A percentile compares a stretch with the other conserved stretches of the same genome.
These are phyloP conservation scores for Phortica variegata DNA, from an alignment of 1,140 invertebrate species.

Conservation along the genomic window DNA sequence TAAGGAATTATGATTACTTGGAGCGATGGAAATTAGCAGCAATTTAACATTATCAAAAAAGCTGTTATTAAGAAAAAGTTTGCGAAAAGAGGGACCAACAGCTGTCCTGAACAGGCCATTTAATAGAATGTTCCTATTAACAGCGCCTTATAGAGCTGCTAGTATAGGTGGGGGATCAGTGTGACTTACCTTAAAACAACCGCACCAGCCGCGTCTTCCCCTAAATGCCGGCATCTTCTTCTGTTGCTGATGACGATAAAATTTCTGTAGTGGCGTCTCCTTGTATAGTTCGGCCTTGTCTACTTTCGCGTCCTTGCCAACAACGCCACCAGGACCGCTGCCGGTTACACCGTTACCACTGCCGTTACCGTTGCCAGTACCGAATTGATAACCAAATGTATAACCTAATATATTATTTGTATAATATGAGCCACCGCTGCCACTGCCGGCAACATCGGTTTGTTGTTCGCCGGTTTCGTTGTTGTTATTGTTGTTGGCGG, in stretches of 20 bases:
- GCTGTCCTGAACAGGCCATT: not conserved
- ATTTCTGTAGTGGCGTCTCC: constrained; percentile 52
- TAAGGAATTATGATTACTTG: too few relatives aligned
- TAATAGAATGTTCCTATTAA: constrained; percentile 13
- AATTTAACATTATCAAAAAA: constrained; percentile 8
- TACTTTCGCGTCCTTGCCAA: constrained; percentile 15
- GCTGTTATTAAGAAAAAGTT: constrained; percentile 1
- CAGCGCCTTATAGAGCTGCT: too few relatives aligned
- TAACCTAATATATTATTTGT: constrained; percentile 53
- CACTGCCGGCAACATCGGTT: constrained; percentile 24
- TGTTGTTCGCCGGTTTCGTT: constrained; percentile 21
- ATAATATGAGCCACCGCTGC: constrained; percentile 42
- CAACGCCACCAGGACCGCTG: constrained; percentile 6
- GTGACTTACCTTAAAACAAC: constrained; percentile 62
- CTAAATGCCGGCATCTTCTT: constrained; percentile 62
- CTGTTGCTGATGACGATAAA: constrained; percentile 52
- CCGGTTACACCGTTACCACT: constrained; percentile 1
- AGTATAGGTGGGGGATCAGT: too few relatives aligned
- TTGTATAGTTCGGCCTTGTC: constrained; percentile 4
- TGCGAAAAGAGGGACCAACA: constrained; percentile 3
- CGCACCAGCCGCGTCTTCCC: constrained; percentile 64
- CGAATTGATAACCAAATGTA: constrained; percentile 49
- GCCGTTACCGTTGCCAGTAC: constrained; percentile 1
- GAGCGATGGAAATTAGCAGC: too few relatives aligned
- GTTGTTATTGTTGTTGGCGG: constrained; percentile 8